phyloP scores from a whole-genome alignment of 2,888 invertebrate genomes.

The Oeneis ivallda region DNA sequence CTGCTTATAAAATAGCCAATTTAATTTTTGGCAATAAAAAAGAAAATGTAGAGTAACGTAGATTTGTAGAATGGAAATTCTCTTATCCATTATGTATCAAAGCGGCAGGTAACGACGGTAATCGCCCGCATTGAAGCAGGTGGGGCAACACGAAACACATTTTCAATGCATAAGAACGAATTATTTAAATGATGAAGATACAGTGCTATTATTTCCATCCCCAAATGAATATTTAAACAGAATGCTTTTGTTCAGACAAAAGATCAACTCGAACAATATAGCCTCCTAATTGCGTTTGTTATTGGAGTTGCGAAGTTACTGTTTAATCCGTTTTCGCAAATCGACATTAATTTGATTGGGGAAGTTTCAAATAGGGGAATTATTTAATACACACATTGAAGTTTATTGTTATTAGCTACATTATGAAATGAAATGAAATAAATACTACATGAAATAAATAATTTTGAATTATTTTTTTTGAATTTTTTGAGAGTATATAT shows the following conservation, averaged over 20 bases:
- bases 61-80: background rate
- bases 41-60: background rate
- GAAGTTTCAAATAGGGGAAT: background rate
- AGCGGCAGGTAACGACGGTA: background rate
- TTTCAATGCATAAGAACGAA: slow-evolving; percentile 19
- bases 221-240: slow-evolving; percentile 27
- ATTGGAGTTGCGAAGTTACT: slow-evolving; percentile 21
- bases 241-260: slow-evolving; percentile 27
- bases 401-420: too few relatives aligned
- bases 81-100: background rate
- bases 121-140: slow-evolving; percentile 4
- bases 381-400: too few relatives aligned
- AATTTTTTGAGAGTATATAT: too few relatives aligned
- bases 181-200: slow-evolving; percentile 20
- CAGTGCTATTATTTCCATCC: slow-evolving; percentile 21
- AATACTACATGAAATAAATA: too few relatives aligned
- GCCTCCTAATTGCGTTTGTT: slow-evolving; percentile 21
- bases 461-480: too few relatives aligned
- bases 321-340: slow-evolving; percentile 19
- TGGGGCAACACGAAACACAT: slow-evolving; percentile 15
- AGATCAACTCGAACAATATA: slow-evolving; percentile 26
- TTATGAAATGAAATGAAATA: too few relatives aligned
- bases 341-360: slow-evolving; percentile 15
- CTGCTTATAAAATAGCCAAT: too few relatives aligned
- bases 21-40: background rate